Evolutionary conservation across 2,113 vertebrate species (phyloP).

Genomic region (Dromas ardeola): DNA sequence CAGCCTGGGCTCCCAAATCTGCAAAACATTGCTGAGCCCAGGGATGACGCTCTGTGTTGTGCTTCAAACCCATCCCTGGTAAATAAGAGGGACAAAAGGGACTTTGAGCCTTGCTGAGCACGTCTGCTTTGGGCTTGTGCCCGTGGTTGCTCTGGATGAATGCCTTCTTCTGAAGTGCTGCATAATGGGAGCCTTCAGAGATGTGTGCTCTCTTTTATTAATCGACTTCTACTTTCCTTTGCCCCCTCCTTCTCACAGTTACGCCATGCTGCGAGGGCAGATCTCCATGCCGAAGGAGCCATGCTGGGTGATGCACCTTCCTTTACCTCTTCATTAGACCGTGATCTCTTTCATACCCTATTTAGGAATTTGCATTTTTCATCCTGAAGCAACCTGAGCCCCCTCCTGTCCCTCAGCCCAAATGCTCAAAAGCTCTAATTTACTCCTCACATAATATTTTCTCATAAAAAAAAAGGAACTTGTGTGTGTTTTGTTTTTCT

Average conservation of each 20-base stretch:
- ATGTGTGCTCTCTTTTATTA: not conserved
- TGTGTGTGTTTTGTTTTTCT: not conserved
- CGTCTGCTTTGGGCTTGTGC: not conserved
- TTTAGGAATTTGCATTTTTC: not conserved
- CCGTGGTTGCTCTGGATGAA: not conserved
- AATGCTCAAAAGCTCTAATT: not conserved
- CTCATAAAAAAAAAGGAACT: not conserved
- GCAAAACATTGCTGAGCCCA: not conserved
- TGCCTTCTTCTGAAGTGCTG: not conserved
- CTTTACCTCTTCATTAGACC: not conserved
- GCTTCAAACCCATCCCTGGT: not conserved
- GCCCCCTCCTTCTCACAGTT: not conserved
- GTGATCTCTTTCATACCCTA: accelerated
- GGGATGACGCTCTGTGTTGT: not conserved
- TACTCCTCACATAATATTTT: not conserved
- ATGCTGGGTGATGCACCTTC: not conserved
- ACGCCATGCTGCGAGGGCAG: not conserved
- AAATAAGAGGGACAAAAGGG: constrained; percentile 57
- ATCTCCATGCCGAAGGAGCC: not conserved
- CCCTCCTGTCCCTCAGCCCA: not conserved
- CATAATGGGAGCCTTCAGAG: not conserved
- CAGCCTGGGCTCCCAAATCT: not conserved
- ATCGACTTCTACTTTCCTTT: not conserved
- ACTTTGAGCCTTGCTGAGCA: not conserved
- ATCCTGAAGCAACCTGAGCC: not conserved